Evolutionary conservation across 2,888 invertebrate genomes (phyloP).

Genomic region (Eupithecia pulchellata): DNA sequence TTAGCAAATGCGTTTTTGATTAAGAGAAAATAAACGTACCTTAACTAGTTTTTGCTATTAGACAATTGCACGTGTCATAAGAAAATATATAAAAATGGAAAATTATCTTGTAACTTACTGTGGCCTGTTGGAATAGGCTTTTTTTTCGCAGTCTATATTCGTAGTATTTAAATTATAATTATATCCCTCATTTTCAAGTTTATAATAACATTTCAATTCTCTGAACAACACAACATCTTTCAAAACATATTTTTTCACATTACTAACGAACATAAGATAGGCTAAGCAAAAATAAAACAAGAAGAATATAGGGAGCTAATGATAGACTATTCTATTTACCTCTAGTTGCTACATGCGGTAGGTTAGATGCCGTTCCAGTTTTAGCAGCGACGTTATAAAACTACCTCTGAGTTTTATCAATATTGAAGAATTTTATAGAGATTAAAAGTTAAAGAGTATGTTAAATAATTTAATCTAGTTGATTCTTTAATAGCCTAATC

Average conservation of each 20-base stretch:
- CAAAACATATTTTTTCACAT: not conserved
- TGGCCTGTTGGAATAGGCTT: not conserved
- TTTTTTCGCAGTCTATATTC: not conserved
- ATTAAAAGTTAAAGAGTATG: not conserved
- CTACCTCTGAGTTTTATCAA: not conserved
- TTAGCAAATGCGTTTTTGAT: not conserved
- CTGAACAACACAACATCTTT: not conserved
- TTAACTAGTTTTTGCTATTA: not conserved
- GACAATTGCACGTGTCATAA: not conserved
- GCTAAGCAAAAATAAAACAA: conserved; percentile 69
- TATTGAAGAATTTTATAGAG: not conserved
- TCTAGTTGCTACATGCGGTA: conserved; percentile 18
- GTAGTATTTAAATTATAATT: not conserved
- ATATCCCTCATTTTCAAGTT: too few relatives aligned
- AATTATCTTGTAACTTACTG: not conserved
- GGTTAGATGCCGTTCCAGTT: conserved; percentile 18
- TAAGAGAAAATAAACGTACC: not conserved
- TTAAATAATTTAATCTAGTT: not conserved
- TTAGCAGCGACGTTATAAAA: conserved; percentile 15
- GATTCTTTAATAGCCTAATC: too few relatives aligned
- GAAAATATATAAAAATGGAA: not conserved
- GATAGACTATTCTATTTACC: conserved; percentile 58
- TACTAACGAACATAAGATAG: conserved; percentile 53
- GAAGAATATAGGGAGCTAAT: conserved; percentile 67
- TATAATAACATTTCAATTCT: not conserved